Evolutionary conservation across 2,113 vertebrate genomes (phyloP), one percentile per base, ranked within the genome.

Genomic region (Semnornis frantzii): DNA sequence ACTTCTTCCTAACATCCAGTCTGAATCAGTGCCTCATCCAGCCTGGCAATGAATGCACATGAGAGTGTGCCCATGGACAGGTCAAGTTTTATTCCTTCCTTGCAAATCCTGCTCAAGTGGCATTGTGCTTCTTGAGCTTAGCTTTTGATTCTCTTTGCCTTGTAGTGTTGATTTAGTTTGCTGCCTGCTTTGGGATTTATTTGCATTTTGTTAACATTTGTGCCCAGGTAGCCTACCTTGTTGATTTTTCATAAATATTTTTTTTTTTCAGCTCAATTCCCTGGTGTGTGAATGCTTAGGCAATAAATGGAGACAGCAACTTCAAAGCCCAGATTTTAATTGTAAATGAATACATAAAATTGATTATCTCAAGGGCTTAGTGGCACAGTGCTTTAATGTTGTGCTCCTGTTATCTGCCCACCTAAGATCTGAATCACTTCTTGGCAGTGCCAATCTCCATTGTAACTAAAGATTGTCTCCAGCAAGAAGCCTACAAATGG

Each of bases 311-410:
- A 95, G 62, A 94, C 57, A 91, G 58, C 24, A 91, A 75, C 91
- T 94, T 97, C 95, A 97, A 96, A 96, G 94, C 30, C 85, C 27
- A 87, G 7, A 95, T 96, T 93, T 96, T 83, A 96, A 92, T 95
- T 95, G 75, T 90, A 95, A 95, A 96, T 96, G 68, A 93, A 90
- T 85, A 89, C 57, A 89, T 39, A 55, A 91, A 94, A 93, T 87
- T 87, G 11, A 96, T 96, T 94, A 83, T 92, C 72, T 96, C 89
- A 94, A 68, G 69, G 28, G 28, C 57, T 71, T 77, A 80, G 39
- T 44, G 69, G 91, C 77, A 77, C 12, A 85, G 64, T 37, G 57
- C 69, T 91, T 93, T 68, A 87, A 87, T 71, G 82, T n/a, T 87
- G 39, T 77, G 69, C 54, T 80, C 23, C 52, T 15, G 4, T 85